These are phyloP conservation scores for Origma solitaria DNA, from an alignment of 2,113 vertebrate species.

Conservation along the genomic window DNA sequence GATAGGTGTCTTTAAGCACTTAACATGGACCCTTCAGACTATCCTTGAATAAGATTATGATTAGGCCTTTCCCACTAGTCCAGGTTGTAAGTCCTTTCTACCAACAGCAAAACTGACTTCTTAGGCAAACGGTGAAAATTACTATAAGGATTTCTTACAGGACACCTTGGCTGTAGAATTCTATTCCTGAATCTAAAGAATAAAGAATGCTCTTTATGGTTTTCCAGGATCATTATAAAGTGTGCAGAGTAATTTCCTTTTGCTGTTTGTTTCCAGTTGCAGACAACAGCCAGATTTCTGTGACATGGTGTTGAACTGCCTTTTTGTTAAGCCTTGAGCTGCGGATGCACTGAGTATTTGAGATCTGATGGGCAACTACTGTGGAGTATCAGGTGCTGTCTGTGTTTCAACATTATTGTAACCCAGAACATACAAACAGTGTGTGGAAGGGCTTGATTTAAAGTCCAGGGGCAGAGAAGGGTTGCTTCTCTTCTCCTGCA, in stretches of 20 bases:
- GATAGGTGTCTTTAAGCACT: not conserved
- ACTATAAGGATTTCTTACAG: not conserved
- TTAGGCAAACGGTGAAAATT: not conserved
- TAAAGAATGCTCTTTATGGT: not conserved
- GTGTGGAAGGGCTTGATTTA: not conserved
- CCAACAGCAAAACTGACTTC: not conserved
- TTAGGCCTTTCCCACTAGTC: not conserved
- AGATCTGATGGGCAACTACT: not conserved
- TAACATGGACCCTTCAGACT: rapidly evolving
- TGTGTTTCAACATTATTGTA: not conserved
- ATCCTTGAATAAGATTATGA: not conserved
- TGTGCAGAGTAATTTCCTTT: not conserved
- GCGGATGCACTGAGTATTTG: rapidly evolving
- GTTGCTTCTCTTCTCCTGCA: not conserved
- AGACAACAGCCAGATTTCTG: not conserved
- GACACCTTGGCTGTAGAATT: not conserved
- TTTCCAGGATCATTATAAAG: not conserved
- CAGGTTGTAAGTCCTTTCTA: not conserved
- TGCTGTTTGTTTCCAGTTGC: not conserved
- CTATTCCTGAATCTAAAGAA: not conserved
- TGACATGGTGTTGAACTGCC: not conserved
- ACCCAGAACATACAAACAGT: not conserved
- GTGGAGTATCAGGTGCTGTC: not conserved
- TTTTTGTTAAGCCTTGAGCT: not conserved
- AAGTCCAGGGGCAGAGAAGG: not conserved